Evolutionary conservation across 2,797 vertebrate genomes (phyloP), one percentile per base, ranked within the genome.

Genomic region (Chanos chanos): DNA sequence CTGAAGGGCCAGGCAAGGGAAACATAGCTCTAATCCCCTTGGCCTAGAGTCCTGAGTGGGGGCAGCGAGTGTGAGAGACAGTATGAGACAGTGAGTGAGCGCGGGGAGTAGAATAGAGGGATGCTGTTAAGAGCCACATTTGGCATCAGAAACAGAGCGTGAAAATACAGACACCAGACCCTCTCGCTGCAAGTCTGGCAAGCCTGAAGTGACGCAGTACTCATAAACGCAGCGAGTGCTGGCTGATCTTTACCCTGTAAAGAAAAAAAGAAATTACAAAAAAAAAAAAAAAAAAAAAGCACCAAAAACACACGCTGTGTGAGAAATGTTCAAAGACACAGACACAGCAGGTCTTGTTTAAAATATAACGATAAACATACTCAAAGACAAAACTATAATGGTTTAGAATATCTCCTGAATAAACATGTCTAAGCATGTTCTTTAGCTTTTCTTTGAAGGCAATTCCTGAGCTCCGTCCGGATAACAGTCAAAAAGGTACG

Each of bases 111-210:
- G 13, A 52, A 37, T 22, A 19, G 53, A 64, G 40, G 55, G 53
- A 76, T 27, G 63, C 43, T 44, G 31, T 61, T 70, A 73, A 27
- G 61, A 67, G 57, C 16, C 71, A 69, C 64, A 73, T 70, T 67
- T 68, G 55, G 69, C 68, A 59, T 73, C 70, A 64, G 66, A 79
- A 56, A 61, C 21, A 34, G 65, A 73, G 63, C 47, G 60, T 44
- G 54, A 73, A 59, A 61, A 68, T 54, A 76, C 68, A 67, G 21
- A 60, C 15, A 54, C n/a, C 16, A 31, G 9, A 41, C 10, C n/a
- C 22, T 45, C 49, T 39, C 9, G 13, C 25, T 13, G 10, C 31
- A 28, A 40, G 8, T 5, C 43, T 24, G 7, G 10, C 40, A 44
- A 21, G 10, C 19, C 40, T 6, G 19, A 43, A 30, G n/a, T 57